These are phyloP conservation scores for Polylopha cassiicola DNA, from an alignment of 2,888 invertebrate genomes.

Conservation along the genomic window DNA sequence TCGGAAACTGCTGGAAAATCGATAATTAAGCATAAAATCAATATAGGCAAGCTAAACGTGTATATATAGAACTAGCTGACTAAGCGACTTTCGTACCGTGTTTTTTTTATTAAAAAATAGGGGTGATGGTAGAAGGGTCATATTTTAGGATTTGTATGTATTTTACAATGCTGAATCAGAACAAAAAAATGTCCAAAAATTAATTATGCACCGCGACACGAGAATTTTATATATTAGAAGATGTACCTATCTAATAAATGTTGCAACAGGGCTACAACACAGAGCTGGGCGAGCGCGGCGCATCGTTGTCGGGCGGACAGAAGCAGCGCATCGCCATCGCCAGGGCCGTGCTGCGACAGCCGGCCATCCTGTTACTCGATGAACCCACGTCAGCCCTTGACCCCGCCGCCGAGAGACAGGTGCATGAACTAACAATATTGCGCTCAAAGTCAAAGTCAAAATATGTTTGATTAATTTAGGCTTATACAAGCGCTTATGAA, in stretches of 20 bases:
- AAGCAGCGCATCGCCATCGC: conserved; percentile 91
- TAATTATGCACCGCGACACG: conserved; percentile 8
- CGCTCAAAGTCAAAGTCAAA: too few relatives aligned
- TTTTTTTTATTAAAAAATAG: too few relatives aligned
- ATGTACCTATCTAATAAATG: too few relatives aligned
- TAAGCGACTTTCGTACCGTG: too few relatives aligned
- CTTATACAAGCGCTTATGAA: too few relatives aligned
- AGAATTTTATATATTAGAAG: too few relatives aligned
- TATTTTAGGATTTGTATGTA: too few relatives aligned
- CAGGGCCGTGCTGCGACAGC: conserved; percentile 84
- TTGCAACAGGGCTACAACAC: conserved; percentile 86
- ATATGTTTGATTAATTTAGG: too few relatives aligned
- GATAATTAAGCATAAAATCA: not conserved
- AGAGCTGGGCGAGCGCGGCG: conserved; percentile 84
- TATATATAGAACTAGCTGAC: too few relatives aligned
- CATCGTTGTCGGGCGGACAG: conserved; percentile 88
- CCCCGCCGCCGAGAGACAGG: conserved; percentile 85
- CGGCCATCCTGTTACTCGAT: conserved; percentile 84
- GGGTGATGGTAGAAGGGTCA: too few relatives aligned
- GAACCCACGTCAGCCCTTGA: conserved; percentile 92
- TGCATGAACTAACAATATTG: too few relatives aligned
- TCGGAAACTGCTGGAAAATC: not conserved
- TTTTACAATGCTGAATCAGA: not conserved
- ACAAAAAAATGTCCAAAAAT: not conserved
- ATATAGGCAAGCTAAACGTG: too few relatives aligned